Conservation (phyloP, 2,113 vertebrate species). For the Apteryx mantelli region DNA sequence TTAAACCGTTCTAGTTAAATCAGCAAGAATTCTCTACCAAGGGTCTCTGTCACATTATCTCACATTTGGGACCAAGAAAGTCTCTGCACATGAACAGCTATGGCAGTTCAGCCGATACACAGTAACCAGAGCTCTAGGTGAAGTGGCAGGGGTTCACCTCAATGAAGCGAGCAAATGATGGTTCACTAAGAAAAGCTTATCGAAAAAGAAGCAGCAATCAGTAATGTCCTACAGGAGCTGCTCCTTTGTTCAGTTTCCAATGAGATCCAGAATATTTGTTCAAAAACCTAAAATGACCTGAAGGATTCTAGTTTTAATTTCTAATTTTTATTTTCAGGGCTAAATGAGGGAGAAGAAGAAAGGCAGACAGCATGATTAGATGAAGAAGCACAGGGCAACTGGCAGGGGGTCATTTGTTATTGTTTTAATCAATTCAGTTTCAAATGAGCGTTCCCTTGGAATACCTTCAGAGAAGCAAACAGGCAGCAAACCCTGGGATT, state of each 20-base stretch:
- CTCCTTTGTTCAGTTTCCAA: not conserved
- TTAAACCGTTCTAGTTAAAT: not conserved
- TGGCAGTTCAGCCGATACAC: rapidly evolving
- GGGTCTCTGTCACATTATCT: not conserved
- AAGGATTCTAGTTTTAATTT: not conserved
- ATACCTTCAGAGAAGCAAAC: slow-evolving; percentile 62
- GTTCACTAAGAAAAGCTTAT: not conserved
- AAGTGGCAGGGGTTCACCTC: not conserved
- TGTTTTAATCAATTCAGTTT: slow-evolving; percentile 1
- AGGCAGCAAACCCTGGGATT: not conserved
- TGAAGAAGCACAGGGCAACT: not conserved
- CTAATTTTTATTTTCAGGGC: slow-evolving; percentile 26
- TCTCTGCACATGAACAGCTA: rapidly evolving
- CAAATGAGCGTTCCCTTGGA: slow-evolving; percentile 40
- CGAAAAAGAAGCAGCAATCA: not conserved
- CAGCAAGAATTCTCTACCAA: not conserved
- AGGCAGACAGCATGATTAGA: not conserved
- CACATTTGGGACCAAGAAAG: not conserved
- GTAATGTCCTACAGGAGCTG: not conserved
- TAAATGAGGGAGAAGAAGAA: slow-evolving; percentile 45
- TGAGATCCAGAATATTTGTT: not conserved
- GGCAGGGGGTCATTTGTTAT: not conserved
- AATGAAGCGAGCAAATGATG: not conserved
- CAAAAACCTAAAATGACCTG: not conserved
- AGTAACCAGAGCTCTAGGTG: not conserved